Evolutionary conservation across 2,113 vertebrate species (phyloP).

Genomic region (Paralichthys olivaceus): DNA sequence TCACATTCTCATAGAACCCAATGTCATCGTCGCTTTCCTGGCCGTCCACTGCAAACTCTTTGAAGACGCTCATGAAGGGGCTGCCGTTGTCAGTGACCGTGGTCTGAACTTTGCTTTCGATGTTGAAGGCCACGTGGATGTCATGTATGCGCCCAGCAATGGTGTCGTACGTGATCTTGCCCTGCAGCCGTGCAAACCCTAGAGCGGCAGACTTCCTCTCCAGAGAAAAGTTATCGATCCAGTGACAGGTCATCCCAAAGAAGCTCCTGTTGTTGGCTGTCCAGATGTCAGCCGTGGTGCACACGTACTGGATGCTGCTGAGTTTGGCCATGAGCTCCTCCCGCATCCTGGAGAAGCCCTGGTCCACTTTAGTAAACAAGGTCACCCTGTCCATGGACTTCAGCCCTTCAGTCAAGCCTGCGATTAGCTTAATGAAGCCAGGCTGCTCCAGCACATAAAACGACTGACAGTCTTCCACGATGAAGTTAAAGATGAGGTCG

Average conservation of each 20-base stretch:
- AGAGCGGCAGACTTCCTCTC: constrained; percentile 79
- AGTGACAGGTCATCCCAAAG: constrained; percentile 82
- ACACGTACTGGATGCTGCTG: constrained; percentile 72
- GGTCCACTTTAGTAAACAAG: constrained; percentile 76
- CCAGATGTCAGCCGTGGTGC: constrained; percentile 82
- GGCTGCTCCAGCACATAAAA: constrained; percentile 80
- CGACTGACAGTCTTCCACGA: constrained; percentile 81
- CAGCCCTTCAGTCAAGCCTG: constrained; percentile 74
- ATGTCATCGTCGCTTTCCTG: constrained; percentile 72
- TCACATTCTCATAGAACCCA: constrained; percentile 73
- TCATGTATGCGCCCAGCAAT: constrained; percentile 75
- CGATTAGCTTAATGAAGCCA: constrained; percentile 77
- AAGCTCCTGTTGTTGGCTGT: constrained; percentile 74
- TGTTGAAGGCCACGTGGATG: constrained; percentile 75
- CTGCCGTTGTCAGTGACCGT: constrained; percentile 79
- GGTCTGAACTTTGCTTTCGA: constrained; percentile 80
- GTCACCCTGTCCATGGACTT: constrained; percentile 75
- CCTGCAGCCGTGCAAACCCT: constrained; percentile 71
- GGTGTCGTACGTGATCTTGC: constrained; percentile 68
- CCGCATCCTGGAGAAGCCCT: constrained; percentile 74
- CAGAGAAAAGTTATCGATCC: constrained; percentile 70
- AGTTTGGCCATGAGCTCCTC: constrained; percentile 76
- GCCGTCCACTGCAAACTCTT: constrained; percentile 67
- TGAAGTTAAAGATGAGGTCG: constrained; percentile 77
- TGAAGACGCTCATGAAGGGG: constrained; percentile 76